These are phyloP conservation scores for Leptinotarsa defecta DNA, from an alignment of 1,140 invertebrate genomes.

Conservation along the genomic window DNA sequence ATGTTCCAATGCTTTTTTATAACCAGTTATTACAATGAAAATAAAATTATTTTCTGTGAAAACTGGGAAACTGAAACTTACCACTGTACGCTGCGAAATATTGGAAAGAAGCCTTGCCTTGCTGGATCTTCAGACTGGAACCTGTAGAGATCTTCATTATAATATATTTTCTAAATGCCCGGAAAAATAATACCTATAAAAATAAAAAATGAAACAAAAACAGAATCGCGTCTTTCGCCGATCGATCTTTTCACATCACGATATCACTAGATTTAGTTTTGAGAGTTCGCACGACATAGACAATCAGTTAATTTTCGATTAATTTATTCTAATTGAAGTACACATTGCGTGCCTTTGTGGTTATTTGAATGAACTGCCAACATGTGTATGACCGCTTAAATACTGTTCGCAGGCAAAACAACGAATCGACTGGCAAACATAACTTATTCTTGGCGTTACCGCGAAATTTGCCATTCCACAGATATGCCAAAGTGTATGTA, in stretches of 20 bases:
- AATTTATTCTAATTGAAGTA: not conserved
- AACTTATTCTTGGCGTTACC: constrained; percentile 15
- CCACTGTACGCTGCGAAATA: constrained; percentile 39
- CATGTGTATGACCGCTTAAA: constrained; percentile 8
- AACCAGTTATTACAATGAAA: too few relatives aligned
- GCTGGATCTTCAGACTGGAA: constrained; percentile 37
- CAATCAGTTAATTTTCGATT: not conserved
- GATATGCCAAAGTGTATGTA: not conserved
- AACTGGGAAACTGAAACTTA: constrained; percentile 20
- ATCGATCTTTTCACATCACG: not conserved
- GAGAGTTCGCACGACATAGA: not conserved
- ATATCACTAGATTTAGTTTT: not conserved
- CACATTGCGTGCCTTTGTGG: not conserved
- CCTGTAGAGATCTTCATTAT: constrained; percentile 38
- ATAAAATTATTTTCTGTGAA: not conserved
- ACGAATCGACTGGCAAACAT: constrained; percentile 11
- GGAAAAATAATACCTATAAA: not conserved
- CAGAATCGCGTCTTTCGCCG: not conserved
- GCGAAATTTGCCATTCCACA: not conserved
- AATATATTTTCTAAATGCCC: not conserved
- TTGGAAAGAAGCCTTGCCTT: constrained; percentile 34
- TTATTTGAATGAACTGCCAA: not conserved
- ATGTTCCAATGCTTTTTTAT: too few relatives aligned
- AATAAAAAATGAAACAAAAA: not conserved
- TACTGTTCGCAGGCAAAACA: constrained; percentile 8